A percentile compares a stretch with the other conserved stretches of the same genome.
These are phyloP conservation scores for Achatina immaculata DNA, from an alignment of 1,140 invertebrate genomes.

Conservation along the genomic window DNA sequence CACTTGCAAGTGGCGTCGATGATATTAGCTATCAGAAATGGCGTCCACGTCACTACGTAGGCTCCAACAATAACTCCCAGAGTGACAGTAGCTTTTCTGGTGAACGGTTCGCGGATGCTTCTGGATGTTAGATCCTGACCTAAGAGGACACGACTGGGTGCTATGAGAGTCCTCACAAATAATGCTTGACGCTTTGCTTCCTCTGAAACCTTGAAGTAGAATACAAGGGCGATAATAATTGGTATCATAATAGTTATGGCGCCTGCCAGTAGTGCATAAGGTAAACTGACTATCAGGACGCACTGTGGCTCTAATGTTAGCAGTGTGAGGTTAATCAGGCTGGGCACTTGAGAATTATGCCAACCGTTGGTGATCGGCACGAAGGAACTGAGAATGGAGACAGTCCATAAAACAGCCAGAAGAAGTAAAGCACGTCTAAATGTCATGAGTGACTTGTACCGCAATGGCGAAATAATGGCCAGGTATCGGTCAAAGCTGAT, in stretches of 20 bases:
- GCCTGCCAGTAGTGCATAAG: slow-evolving; percentile 55
- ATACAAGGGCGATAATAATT: slow-evolving; percentile 59
- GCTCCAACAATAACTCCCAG: slow-evolving; percentile 75
- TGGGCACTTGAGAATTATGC: slow-evolving; percentile 74
- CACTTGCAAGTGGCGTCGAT: slow-evolving; percentile 88
- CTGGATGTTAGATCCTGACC: slow-evolving; percentile 59
- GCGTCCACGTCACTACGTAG: slow-evolving; percentile 96
- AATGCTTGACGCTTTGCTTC: slow-evolving; percentile 63
- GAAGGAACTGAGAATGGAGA: slow-evolving; percentile 95
- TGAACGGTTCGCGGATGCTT: slow-evolving; percentile 61
- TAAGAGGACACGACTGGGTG: slow-evolving; percentile 56
- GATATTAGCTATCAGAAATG: slow-evolving; percentile 97
- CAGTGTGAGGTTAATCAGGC: slow-evolving; percentile 58
- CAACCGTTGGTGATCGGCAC: slow-evolving; percentile 94
- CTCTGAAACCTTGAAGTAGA: slow-evolving; percentile 63
- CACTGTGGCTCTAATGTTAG: slow-evolving; percentile 52
- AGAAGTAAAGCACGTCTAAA: slow-evolving; percentile 83
- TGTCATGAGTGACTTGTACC: slow-evolving; percentile 95
- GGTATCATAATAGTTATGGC: slow-evolving; percentile 60
- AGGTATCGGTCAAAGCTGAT: slow-evolving; percentile 98
- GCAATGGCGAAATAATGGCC: slow-evolving; percentile 97
- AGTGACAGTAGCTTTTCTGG: slow-evolving; percentile 64
- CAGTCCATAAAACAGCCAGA: slow-evolving; percentile 94
- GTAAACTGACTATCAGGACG: slow-evolving; percentile 58
- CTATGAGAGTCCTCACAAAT: slow-evolving; percentile 57